These are phyloP conservation scores for Nanger granti DNA, from an alignment of 2,113 vertebrate species.

Conservation along the genomic window DNA sequence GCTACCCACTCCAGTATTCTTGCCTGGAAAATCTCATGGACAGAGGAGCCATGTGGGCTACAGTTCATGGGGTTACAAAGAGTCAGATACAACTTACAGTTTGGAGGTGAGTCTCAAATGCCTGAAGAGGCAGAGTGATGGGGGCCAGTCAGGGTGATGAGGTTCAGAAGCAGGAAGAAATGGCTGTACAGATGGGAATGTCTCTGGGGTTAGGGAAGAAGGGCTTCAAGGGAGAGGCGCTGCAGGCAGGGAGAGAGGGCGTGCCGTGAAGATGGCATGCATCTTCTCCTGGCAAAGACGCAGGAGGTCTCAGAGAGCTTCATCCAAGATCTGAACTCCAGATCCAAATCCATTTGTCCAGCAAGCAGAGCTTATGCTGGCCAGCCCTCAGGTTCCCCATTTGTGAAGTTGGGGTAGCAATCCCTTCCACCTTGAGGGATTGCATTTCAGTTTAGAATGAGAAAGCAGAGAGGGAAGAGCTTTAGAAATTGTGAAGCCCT, in stretches of 20 bases:
- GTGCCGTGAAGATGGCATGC: neutral
- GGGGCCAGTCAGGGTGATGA: neutral
- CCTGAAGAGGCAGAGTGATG: neutral
- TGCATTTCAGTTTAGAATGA: neutral
- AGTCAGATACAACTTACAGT: neutral
- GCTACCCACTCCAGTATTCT: neutral
- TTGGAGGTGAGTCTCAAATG: neutral
- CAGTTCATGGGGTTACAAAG: neutral
- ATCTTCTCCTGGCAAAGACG: neutral
- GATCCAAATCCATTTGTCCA: neutral
- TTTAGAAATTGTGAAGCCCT: neutral
- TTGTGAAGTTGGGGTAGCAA: neutral
- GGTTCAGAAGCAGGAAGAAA: neutral
- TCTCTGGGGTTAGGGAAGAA: neutral
- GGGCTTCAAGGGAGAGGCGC: neutral
- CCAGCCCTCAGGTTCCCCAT: neutral
- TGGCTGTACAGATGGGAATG: too few species aligned
- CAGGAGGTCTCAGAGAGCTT: neutral
- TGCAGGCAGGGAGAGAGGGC: neutral
- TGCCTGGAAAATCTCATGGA: neutral
- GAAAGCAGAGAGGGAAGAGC: neutral
- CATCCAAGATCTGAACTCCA: neutral
- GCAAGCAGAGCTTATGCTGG: neutral
- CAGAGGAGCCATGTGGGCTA: neutral
- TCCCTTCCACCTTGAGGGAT: neutral